Percentiles rank a stretch among this genome's conserved stretches.
phyloP scores from a whole-genome alignment of 2,888 invertebrate species.

The Eupithecia centaureata region DNA sequence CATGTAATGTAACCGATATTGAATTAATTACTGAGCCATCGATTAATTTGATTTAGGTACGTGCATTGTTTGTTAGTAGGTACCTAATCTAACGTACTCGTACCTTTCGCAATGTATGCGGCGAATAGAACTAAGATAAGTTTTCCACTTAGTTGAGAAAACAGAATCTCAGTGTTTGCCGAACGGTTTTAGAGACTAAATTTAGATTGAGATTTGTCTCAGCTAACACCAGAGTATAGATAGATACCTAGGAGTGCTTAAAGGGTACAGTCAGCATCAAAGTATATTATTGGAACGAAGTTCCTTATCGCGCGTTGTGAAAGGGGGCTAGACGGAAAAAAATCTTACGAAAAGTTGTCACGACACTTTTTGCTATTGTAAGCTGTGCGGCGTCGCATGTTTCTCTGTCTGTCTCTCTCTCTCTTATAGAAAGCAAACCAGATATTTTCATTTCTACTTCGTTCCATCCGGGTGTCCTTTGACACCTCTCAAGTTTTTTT shows the following conservation, averaged over 20 bases:
- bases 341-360: too few species aligned
- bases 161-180: not conserved
- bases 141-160: not conserved
- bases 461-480: too few species aligned
- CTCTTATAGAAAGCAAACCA: too few species aligned
- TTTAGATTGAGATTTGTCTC: not conserved
- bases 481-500: too few species aligned
- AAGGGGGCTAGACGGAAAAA: too few species aligned
- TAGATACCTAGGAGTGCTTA: not conserved
- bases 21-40: constrained; percentile 59
- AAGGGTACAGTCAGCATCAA: constrained; percentile 1
- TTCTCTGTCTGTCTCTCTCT: too few species aligned
- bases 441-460: too few species aligned
- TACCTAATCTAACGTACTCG: not conserved
- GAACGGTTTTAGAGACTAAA: not conserved
- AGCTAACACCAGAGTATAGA: not conserved
- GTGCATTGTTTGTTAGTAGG: constrained; percentile 35
- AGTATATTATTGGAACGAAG: too few species aligned
- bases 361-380: too few species aligned
- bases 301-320: too few species aligned
- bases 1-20: constrained; percentile 64
- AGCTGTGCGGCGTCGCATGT: too few species aligned
- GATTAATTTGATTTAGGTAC: constrained; percentile 43
- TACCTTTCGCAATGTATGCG: not conserved
- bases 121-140: not conserved